Percentiles rank a stretch among this genome's conserved stretches.
Evolutionary conservation across 2,797 vertebrate genomes (phyloP).

Genomic region (Chiroxiphia lanceolata): DNA sequence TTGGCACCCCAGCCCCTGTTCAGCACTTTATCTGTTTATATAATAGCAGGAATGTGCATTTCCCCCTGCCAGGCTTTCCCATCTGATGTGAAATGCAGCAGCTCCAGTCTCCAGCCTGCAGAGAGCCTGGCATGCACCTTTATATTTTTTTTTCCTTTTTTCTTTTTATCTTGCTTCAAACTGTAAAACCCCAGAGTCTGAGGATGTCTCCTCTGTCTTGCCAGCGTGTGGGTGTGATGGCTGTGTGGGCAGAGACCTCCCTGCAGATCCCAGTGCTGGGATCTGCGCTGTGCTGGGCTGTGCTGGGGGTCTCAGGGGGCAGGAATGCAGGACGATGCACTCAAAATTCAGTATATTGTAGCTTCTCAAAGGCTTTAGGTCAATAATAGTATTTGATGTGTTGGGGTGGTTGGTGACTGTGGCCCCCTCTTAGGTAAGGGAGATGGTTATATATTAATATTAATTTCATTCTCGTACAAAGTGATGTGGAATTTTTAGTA

Average conservation of each 20-base stretch:
- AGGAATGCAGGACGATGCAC: accelerated
- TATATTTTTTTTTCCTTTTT: accelerated
- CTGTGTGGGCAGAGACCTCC: neutral
- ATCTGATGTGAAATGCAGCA: neutral
- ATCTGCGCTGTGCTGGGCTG: neutral
- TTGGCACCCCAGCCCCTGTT: neutral
- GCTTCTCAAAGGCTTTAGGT: neutral
- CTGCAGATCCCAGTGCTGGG: neutral
- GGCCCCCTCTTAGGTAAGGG: neutral
- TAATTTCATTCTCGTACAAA: neutral
- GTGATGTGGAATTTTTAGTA: neutral
- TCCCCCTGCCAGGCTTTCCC: neutral
- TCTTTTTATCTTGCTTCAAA: neutral
- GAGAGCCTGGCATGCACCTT: neutral
- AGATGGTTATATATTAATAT: neutral
- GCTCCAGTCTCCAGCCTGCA: neutral
- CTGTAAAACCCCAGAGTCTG: neutral
- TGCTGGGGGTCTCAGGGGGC: neutral
- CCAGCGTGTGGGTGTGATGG: neutral
- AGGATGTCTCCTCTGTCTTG: neutral
- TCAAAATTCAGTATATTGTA: neutral
- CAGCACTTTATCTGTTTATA: neutral
- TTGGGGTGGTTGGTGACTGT: neutral
- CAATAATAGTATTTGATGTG: too few species aligned
- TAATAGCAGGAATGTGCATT: neutral